phyloP scores from a whole-genome alignment of 2,888 invertebrate genomes.

The Yponomeuta plumbellus region DNA sequence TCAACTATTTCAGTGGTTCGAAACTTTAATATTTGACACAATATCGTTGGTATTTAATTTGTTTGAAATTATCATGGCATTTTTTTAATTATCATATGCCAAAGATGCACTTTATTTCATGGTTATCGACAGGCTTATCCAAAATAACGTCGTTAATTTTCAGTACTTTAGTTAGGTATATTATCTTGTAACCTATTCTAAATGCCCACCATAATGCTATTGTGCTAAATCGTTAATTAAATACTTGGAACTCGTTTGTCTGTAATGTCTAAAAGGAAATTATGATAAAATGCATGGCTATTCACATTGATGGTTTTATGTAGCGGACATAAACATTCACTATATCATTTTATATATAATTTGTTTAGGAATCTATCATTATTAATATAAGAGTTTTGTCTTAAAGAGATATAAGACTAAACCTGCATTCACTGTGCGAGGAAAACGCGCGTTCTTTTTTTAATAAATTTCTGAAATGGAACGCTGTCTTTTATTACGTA shows the following conservation, averaged over 20 bases:
- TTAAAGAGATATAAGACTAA: slow-evolving; percentile 71
- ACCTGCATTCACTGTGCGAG: slow-evolving; percentile 42
- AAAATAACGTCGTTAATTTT: neutral
- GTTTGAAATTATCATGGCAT: neutral
- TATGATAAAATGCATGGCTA: neutral
- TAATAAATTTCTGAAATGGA: slow-evolving; percentile 43
- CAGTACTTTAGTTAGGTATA: neutral
- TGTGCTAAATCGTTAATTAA: neutral
- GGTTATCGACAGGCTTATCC: neutral
- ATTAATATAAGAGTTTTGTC: slow-evolving; percentile 25
- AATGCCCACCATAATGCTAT: neutral
- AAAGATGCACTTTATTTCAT: neutral
- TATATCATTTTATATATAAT: neutral
- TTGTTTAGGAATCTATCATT: slow-evolving; percentile 16
- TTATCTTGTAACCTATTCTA: neutral
- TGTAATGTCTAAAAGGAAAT: neutral
- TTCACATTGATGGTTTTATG: neutral
- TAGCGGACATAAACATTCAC: neutral
- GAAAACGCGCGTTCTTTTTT: slow-evolving; percentile 48
- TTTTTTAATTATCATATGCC: neutral
- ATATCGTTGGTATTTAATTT: no score
- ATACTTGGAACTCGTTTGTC: neutral
- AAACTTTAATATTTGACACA: no score
- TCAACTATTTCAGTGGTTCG: no score
- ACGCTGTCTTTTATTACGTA: neutral